Evolutionary conservation across 2,797 vertebrate species (phyloP).

Genomic region (Falco columbarius): DNA sequence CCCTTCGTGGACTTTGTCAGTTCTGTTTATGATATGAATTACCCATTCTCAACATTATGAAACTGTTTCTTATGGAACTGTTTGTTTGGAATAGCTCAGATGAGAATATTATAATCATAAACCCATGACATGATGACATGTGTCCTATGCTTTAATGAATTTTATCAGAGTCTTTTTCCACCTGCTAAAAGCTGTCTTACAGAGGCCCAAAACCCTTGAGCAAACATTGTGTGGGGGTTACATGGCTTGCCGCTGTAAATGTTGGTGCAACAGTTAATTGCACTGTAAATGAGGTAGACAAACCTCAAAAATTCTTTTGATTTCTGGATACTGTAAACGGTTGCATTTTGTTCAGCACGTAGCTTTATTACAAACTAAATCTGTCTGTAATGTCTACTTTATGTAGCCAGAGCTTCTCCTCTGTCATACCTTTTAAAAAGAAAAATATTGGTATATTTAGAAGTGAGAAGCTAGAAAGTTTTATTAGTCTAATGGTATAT

Average conservation of each 20-base stretch:
- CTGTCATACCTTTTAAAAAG: background rate
- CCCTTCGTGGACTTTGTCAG: background rate
- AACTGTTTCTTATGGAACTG: background rate
- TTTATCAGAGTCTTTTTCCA: background rate
- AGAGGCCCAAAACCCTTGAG: background rate
- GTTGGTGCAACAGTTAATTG: background rate
- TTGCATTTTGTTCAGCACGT: background rate
- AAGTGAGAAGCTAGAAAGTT: background rate
- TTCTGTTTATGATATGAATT: background rate
- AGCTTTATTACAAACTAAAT: background rate
- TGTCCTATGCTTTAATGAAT: background rate
- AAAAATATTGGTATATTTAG: background rate
- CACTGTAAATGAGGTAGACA: background rate
- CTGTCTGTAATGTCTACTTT: background rate
- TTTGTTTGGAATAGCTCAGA: background rate
- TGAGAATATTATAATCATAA: background rate
- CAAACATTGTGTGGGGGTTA: background rate
- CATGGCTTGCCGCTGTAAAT: background rate
- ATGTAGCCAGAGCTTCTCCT: background rate
- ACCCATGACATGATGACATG: background rate
- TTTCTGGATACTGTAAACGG: background rate
- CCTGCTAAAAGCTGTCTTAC: background rate
- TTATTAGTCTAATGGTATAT: background rate
- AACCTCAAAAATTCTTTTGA: background rate
- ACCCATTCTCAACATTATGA: background rate